These are phyloP conservation scores for Thamnophis sirtalis DNA, from an alignment of 2,113 vertebrate species.

Conservation along the genomic window DNA sequence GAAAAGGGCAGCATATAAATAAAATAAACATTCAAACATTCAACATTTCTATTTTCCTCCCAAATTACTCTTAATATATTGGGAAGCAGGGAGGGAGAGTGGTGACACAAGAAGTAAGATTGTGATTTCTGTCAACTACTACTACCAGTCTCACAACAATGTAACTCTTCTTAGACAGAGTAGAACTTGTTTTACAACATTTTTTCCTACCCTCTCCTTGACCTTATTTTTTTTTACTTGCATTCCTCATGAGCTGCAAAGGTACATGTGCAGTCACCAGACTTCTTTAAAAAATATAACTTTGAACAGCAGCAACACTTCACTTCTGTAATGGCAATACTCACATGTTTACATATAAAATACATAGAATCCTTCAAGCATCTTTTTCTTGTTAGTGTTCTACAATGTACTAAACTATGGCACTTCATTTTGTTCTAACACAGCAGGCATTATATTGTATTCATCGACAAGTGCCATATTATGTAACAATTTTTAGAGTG, in stretches of 20 bases:
- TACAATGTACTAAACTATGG: neutral
- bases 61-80: neutral
- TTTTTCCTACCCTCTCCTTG: neutral
- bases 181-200: neutral
- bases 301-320: neutral
- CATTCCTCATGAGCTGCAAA: neutral
- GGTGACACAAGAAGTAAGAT: neutral
- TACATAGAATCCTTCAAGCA: neutral
- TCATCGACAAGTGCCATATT: neutral
- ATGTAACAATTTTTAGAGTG: neutral
- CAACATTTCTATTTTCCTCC: neutral
- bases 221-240: neutral
- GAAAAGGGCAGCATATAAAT: no score
- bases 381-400: neutral
- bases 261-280: neutral
- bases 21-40: no score
- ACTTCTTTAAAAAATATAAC: neutral
- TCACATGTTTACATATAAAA: neutral
- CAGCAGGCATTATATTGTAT: neutral
- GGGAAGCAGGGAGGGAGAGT: neutral
- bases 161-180: neutral
- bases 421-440: neutral
- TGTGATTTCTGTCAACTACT: neutral
- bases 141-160: neutral
- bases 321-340: neutral